A percentile compares a stretch with the other conserved stretches of the same genome.
Evolutionary conservation across 2,888 invertebrate species (phyloP).

Genomic region (Polydrusus cervinus): DNA sequence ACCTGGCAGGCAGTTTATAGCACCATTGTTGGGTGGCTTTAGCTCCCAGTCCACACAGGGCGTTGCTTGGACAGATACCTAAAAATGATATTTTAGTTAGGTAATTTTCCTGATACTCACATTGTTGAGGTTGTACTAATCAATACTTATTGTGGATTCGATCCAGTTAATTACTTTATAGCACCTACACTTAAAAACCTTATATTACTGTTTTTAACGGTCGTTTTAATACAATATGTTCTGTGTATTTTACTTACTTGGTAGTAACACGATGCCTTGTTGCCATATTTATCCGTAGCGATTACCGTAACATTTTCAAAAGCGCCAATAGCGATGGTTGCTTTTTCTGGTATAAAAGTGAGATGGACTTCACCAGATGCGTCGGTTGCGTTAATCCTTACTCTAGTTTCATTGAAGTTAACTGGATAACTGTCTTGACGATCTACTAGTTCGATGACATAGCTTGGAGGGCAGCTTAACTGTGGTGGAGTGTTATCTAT

Average conservation of each 20-base stretch:
- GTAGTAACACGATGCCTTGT: conserved; percentile 92
- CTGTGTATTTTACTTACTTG: conserved; percentile 75
- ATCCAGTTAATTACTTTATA: neutral
- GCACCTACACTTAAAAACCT: neutral
- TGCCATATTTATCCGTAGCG: conserved; percentile 90
- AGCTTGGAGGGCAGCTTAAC: conserved; percentile 93
- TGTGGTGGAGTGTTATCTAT: conserved; percentile 91
- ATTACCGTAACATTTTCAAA: conserved; percentile 95
- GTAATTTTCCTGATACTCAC: neutral
- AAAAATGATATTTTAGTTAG: neutral
- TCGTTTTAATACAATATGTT: neutral
- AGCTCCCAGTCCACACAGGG: conserved; percentile 97
- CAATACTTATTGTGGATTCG: neutral
- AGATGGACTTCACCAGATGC: conserved; percentile 90
- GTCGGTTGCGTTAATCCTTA: conserved; percentile 89
- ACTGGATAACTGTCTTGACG: conserved; percentile 92
- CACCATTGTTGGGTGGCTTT: conserved; percentile 90
- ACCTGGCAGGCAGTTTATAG: conserved; percentile 88
- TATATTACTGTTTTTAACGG: too few relatives aligned
- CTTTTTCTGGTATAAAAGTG: conserved; percentile 88
- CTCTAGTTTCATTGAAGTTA: conserved; percentile 91
- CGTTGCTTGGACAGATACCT: conserved; percentile 87
- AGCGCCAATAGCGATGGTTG: conserved; percentile 88
- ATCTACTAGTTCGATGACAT: conserved; percentile 93
- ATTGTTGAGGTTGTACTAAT: neutral